These are phyloP conservation scores for Oxyura jamaicensis DNA, from an alignment of 2,113 vertebrate species.

Conservation along the genomic window DNA sequence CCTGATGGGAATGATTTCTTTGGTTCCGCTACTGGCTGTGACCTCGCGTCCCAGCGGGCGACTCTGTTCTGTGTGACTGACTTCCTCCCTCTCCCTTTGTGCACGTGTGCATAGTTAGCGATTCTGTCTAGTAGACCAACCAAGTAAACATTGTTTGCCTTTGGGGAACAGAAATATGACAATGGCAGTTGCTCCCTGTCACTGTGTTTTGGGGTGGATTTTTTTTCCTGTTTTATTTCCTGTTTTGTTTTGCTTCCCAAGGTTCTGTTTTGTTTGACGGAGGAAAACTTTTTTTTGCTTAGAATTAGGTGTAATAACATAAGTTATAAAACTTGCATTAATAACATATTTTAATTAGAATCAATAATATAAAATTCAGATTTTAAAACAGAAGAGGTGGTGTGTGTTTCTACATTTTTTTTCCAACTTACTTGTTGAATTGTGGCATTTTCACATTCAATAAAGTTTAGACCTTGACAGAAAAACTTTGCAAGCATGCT, in stretches of 20 bases:
- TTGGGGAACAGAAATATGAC: slow-evolving; percentile 62
- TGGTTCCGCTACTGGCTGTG: slow-evolving; percentile 58
- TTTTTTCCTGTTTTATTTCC: not conserved
- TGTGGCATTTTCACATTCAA: not conserved
- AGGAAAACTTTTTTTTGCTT: not conserved
- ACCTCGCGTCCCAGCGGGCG: slow-evolving; percentile 46
- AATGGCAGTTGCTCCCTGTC: slow-evolving; percentile 64
- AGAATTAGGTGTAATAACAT: not conserved
- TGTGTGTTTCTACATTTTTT: not conserved
- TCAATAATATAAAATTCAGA: not conserved
- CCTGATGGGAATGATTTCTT: slow-evolving; percentile 53
- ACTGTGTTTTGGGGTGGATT: not conserved
- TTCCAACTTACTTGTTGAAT: not conserved
- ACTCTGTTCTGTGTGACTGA: slow-evolving; percentile 72
- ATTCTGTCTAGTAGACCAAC: slow-evolving; percentile 74
- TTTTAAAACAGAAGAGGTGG: not conserved
- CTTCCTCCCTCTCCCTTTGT: slow-evolving; percentile 41
- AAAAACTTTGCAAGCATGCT: not conserved
- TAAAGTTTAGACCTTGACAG: not conserved
- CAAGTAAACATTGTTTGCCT: slow-evolving; percentile 70
- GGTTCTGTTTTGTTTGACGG: slow-evolving; percentile 14
- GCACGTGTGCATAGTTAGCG: slow-evolving; percentile 65
- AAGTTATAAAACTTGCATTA: not conserved
- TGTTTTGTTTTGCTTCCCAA: not conserved
- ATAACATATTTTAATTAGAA: not conserved